Conservation (phyloP, 1,140 invertebrate species). For the Lutraria rhynchaena region DNA sequence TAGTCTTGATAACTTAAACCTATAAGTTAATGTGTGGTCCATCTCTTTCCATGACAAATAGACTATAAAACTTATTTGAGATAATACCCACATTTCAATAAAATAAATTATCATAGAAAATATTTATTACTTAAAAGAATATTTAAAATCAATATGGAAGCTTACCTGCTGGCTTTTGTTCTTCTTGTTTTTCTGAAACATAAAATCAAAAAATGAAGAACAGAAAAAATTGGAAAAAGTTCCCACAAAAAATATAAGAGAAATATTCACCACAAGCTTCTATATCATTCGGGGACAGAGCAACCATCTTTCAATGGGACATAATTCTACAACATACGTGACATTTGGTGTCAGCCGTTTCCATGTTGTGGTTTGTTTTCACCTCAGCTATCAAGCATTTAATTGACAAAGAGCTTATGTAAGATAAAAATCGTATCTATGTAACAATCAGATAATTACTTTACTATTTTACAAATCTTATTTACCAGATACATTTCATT, state of each 20-base stretch:
- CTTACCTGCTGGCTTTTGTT: conserved; percentile 30
- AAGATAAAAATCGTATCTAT: no score
- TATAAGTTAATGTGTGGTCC: not conserved
- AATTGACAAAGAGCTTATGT: not conserved
- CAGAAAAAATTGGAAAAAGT: not conserved
- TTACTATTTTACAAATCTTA: no score
- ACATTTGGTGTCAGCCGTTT: not conserved
- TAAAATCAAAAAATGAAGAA: not conserved
- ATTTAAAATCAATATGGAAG: not conserved
- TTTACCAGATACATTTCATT: no score
- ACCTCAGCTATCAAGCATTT: not conserved
- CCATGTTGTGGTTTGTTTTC: not conserved
- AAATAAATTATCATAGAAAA: not conserved
- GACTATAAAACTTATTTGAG: not conserved
- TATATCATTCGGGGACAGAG: not conserved
- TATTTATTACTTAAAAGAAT: no score
- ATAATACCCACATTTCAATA: not conserved
- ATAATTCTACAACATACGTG: no score
- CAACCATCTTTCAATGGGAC: not conserved
- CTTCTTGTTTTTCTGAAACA: conserved; percentile 5
- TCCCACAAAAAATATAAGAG: not conserved
- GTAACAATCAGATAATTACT: no score
- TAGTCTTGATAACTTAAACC: not conserved
- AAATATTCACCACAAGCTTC: not conserved
- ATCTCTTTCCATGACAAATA: not conserved